phyloP scores from a whole-genome alignment of 2,113 vertebrate genomes.

The Elephantulus edwardii region DNA sequence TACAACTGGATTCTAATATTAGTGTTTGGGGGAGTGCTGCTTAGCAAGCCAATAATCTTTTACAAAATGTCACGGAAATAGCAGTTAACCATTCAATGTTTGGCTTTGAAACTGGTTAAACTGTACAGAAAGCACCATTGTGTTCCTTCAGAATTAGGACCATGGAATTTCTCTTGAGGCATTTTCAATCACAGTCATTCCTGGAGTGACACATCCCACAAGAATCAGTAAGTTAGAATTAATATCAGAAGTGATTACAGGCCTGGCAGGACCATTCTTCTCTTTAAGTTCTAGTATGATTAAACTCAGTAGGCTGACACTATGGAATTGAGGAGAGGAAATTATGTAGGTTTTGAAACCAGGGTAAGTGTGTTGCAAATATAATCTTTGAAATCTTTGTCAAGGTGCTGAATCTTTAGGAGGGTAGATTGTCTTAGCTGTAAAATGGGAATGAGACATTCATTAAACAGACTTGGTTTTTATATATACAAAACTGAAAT shows the following conservation, averaged over 20 bases:
- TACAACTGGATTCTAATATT: slow-evolving; percentile 66
- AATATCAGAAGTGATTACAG: neutral
- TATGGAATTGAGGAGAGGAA: neutral
- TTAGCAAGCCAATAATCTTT: slow-evolving; percentile 33
- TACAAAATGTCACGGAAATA: slow-evolving; percentile 26
- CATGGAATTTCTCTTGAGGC: neutral
- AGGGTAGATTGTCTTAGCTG: neutral
- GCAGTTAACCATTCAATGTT: slow-evolving; percentile 12
- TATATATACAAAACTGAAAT: too few species aligned
- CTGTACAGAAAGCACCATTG: neutral
- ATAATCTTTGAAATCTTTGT: neutral
- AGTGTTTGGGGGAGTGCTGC: slow-evolving; percentile 48
- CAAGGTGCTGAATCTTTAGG: neutral
- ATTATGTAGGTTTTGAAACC: neutral
- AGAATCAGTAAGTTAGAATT: neutral
- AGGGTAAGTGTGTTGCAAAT: neutral
- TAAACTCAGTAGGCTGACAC: neutral
- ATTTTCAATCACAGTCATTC: neutral
- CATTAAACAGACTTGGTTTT: neutral
- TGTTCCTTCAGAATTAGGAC: neutral
- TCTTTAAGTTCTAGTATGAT: neutral
- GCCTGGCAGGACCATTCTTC: neutral
- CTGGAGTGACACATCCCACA: neutral
- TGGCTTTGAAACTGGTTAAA: neutral
- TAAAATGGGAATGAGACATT: neutral